Evolutionary conservation across 1,140 invertebrate genomes (phyloP), one percentile per base, ranked within the genome.

Genomic region (Heliconius hewitsoni): DNA sequence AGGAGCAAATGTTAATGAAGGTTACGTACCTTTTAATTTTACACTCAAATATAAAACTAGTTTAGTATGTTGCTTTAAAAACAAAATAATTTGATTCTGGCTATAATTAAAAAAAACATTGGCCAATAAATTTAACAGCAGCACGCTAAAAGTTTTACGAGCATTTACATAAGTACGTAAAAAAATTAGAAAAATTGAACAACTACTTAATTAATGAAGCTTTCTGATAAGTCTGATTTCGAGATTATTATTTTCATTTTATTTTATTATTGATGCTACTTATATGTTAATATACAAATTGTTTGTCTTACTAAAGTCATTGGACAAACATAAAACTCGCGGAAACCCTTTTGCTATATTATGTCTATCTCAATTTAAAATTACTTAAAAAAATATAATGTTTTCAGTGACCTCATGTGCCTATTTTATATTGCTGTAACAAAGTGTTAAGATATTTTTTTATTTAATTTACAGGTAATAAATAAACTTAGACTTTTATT

Each of bases 21-120:
- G 23, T 66, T 30, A 66, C 60, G 60, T 66, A 66, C 60, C 60
- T 66, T 66, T 66, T 30, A 66, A 66, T 66, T 66, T 66, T 66
- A 66, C 30, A n/a, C 27, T 30, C 60, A 30, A 27, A 66, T 66
- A 66, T 66, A 27, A 66, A 66, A 66, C 60, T 66, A 66, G 60
- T 66, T 66, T 66, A 16, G 60, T 66, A 66, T 66, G 60, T 66
- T 66, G 30, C 60, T 30, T 66, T 66, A 66, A 66, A 66, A 66
- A 66, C 60, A 66, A 66, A 66, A 66, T 66, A 27, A 13, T 66
- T 66, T 66, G 23, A 27, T 27, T 66, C 60, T 27, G 27, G 60
- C 30, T 27, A 66, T 30, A 66, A 66, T 66, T 27, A 4, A 11
- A 27, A 57, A 30, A 16, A 60, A 30, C 13, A 66, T 30, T 9